Evolutionary conservation across 2,888 invertebrate species (phyloP), one percentile per base, ranked within the genome.

Genomic region (Cyclophora punctaria): DNA sequence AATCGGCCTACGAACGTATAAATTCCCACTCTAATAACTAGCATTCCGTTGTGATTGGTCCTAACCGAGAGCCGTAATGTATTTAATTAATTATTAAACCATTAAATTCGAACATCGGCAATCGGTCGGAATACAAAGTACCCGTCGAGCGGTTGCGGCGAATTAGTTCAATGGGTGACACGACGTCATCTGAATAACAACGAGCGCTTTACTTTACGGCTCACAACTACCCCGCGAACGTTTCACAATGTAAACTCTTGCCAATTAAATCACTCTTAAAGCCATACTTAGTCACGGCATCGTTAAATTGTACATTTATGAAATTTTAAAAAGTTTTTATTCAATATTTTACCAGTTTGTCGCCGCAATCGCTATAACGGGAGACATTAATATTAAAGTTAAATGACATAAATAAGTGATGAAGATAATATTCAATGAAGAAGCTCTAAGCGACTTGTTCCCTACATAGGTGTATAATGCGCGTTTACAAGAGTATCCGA

Each of bases 11-110:
- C 66, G 55, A 20, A 65, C 60, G 65, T 62, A 65, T 69, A 68
- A 73, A 72, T 75, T 64, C 64, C 67, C 68, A 67, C 64, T 69
- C 70, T 70, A 73, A 80, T 79, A 69, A 66, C 62, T 66, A 54
- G 66, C 64, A 80, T 82, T 72, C 80, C 74, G 49, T 58, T 67
- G 62, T 67, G 73, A 78, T 78, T 79, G 75, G 73, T 66, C 66
- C 60, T 69, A 66, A 68, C 58, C 66, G 63, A 63, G 64, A 62
- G 64, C 64, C 66, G 69, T 67, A 75, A 74, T 71, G 67, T 65
- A 77, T 77, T 44, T 73, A 70, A 59, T 62, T 67, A 75, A 72
- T 73, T 67, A 71, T 68, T 67, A 63, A 53, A 20, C 59, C 63
- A 58, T 60, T 65, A 56, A 34, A 67, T 64, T 64, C 57, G 56